Evolutionary conservation across 2,797 vertebrate genomes (phyloP).

Genomic region (Luscinia megarhynchos): DNA sequence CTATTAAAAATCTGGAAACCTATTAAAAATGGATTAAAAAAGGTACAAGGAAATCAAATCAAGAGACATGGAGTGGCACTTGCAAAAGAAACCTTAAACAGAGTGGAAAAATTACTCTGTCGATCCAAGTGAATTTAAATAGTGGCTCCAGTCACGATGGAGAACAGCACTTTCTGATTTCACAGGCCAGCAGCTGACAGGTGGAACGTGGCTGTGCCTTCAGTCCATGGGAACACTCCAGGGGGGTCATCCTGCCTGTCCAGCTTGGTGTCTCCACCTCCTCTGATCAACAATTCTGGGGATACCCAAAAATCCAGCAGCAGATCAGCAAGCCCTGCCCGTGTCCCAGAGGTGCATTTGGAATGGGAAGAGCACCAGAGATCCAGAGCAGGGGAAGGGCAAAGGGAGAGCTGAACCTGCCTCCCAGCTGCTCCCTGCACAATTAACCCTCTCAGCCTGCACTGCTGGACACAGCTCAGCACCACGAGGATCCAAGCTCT

Average conservation of each 20-base stretch:
- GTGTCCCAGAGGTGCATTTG: fast-evolving
- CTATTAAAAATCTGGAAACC: conserved; percentile 73
- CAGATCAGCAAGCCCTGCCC: neutral
- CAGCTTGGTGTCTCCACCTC: neutral
- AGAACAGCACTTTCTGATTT: neutral
- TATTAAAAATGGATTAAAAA: conserved; percentile 74
- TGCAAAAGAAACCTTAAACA: conserved; percentile 52
- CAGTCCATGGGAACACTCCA: neutral
- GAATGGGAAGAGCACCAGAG: neutral
- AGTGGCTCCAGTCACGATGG: neutral
- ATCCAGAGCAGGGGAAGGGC: neutral
- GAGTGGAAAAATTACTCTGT: conserved; percentile 61
- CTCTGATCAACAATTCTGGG: neutral
- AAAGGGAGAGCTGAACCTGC: neutral
- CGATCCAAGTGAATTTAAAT: conserved; percentile 56
- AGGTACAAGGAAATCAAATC: conserved; percentile 76
- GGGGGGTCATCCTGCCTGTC: neutral
- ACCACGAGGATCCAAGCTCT: fast-evolving
- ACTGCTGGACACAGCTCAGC: neutral
- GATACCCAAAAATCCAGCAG: neutral
- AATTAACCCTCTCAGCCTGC: neutral
- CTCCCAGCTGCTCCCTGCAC: neutral
- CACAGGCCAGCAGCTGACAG: neutral
- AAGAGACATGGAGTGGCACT: conserved; percentile 71
- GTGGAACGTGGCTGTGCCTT: neutral